Evolutionary conservation across 1,140 invertebrate genomes (phyloP), one percentile per base, ranked within the genome.

Genomic region (Halesus radiatus): DNA sequence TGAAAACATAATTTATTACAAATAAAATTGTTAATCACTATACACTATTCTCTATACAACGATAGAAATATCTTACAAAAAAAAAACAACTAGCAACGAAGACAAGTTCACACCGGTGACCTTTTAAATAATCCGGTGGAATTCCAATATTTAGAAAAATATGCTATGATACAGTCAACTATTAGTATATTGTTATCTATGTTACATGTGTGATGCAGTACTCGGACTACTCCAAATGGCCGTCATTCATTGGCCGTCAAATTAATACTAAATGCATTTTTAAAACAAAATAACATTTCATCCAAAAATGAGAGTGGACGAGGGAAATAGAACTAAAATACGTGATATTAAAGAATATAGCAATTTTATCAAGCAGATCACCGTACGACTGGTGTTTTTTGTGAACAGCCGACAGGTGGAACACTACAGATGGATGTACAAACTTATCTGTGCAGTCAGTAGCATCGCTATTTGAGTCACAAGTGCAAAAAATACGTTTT

Each of bases 201-300:
- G n/a, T n/a, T 68, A 68, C 64, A 68, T 45, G 37, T 20, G 64
- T 68, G 23, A 64, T 50, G 64, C 64, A 68, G 32, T 50, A 20
- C 37, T 18, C 64, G 1, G 54, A 64, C 18, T 22, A 13, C 32
- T 37, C 10, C n/a, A 64, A 64, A 68, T n/a, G n/a, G n/a, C n/a
- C n/a, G n/a, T 50, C 37, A 22, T 13, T 23, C 10, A 22, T 70
- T 6, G 16, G 23, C 16, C 37, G 13, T 53, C 23, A 13, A 54
- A 73, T 73, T 73, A 79, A 22, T 3, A 72, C 56, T 58, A 79
- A 79, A 79, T 73, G 77, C 54, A 79, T 79, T 79, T 79, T 79
- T 79, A 79, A 79, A 79, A 79, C 77, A 79, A 79, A 79, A 79
- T 79, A 72, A 72, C 77, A 79, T 79, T 79, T 79, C 16, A 18